Conservation (phyloP, 2,888 invertebrate genomes). For the Cyaniris semiargus region DNA sequence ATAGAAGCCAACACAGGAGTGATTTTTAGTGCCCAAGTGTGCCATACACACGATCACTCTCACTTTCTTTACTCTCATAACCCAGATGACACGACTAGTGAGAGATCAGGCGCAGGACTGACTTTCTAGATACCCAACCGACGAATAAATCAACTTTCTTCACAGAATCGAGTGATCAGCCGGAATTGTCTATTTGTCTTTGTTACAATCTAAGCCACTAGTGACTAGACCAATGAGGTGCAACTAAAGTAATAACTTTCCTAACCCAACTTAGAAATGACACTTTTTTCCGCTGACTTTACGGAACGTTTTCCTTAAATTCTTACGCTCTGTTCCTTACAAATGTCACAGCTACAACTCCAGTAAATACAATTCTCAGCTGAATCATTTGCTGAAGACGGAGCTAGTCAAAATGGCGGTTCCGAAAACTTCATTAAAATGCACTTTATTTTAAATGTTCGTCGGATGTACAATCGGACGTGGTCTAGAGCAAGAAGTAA, state of each 20-base stretch:
- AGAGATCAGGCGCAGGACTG: too few relatives aligned
- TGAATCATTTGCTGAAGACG: conserved; percentile 1
- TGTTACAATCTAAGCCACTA: too few relatives aligned
- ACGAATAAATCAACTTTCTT: too few relatives aligned
- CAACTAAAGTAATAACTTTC: neutral
- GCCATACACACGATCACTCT: too few relatives aligned
- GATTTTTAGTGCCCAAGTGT: too few relatives aligned
- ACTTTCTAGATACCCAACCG: too few relatives aligned
- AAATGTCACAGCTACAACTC: neutral
- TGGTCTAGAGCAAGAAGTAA: neutral
- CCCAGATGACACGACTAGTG: too few relatives aligned
- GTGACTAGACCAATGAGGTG: neutral
- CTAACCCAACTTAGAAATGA: neutral
- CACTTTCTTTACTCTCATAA: too few relatives aligned
- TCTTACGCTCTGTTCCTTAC: neutral
- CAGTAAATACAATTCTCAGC: neutral
- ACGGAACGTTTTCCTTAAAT: neutral
- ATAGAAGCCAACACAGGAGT: too few relatives aligned
- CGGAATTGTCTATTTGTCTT: too few relatives aligned
- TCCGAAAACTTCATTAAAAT: conserved; percentile 29
- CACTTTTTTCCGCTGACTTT: neutral
- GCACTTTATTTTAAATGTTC: conserved; percentile 28
- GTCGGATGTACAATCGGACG: conserved; percentile 12
- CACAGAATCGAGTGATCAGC: too few relatives aligned
- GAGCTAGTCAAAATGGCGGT: neutral